phyloP scores from a whole-genome alignment of 35 echinoderm and acorn worm genomes.

The Heliocidaris tuberculata region DNA sequence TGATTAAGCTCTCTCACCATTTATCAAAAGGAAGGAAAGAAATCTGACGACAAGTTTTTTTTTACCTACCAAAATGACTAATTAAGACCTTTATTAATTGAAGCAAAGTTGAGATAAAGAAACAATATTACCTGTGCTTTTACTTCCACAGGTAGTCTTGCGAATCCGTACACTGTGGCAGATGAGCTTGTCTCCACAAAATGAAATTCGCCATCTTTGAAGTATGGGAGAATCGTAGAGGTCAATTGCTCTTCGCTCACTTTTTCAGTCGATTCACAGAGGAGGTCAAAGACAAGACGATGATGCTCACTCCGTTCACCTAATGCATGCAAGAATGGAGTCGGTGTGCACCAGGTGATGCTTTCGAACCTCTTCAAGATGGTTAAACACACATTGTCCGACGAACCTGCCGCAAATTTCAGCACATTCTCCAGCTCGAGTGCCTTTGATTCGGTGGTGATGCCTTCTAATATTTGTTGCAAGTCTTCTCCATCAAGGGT shows the following conservation, averaged over 20 bases:
- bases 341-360: not conserved
- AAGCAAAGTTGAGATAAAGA: too few relatives aligned
- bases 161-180: not conserved
- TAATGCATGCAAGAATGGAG: not conserved
- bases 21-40: too few relatives aligned
- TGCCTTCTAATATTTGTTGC: not conserved
- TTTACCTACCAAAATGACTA: too few relatives aligned
- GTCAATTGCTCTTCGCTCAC: not conserved
- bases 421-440: not conserved
- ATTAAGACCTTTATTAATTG: too few relatives aligned
- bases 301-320: not conserved
- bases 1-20: too few relatives aligned
- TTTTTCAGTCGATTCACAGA: constrained; percentile 20
- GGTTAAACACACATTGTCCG: not conserved
- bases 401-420: not conserved
- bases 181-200: constrained; percentile 5
- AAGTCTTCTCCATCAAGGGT: not conserved
- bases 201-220: constrained; percentile 19
- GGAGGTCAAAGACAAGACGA: not conserved
- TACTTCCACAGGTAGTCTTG: not conserved
- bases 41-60: too few relatives aligned
- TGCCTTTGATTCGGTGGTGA: not conserved
- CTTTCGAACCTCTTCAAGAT: not conserved
- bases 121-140: not conserved
- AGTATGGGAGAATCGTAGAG: not conserved